These are phyloP conservation scores for Criorhina ranunculi DNA, from an alignment of 2,888 invertebrate species.

Conservation along the genomic window DNA sequence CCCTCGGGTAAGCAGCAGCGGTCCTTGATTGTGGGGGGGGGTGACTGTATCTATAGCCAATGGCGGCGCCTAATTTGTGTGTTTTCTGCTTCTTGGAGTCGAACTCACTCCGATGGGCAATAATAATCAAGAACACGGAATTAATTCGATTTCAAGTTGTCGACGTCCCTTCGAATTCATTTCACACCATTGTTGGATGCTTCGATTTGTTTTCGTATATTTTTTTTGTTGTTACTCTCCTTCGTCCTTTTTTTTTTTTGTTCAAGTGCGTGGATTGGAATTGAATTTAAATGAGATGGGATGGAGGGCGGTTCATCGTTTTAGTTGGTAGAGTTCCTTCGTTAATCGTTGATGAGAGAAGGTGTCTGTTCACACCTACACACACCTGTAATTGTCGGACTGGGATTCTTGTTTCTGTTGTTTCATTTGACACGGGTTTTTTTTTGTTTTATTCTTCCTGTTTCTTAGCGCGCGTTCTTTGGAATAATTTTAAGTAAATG, in stretches of 20 bases:
- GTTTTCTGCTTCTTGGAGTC: conserved; percentile 29
- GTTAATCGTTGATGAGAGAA: conserved; percentile 32
- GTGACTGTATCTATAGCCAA: conserved; percentile 1
- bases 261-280: conserved; percentile 52
- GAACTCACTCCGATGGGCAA: conserved; percentile 63
- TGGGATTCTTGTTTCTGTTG: conserved; percentile 34
- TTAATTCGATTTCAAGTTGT: conserved; percentile 64
- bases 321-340: neutral
- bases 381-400: conserved; percentile 37
- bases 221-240: neutral
- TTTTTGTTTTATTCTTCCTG: no score
- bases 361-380: conserved; percentile 47
- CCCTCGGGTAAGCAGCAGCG: neutral
- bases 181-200: conserved; percentile 27
- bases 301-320: neutral
- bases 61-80: conserved; percentile 56
- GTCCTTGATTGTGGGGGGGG: conserved; percentile 3
- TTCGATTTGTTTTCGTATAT: neutral
- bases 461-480: neutral
- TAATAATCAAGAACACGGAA: conserved; percentile 66
- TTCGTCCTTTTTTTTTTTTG: neutral
- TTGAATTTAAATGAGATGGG: conserved; percentile 71
- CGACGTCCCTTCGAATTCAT: conserved; percentile 24
- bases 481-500: conserved; percentile 61
- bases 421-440: neutral